A percentile compares a stretch with the other conserved stretches of the same genome.
These are phyloP conservation scores for Lophius piscatorius DNA, from an alignment of 2,113 vertebrate genomes.

Conservation along the genomic window DNA sequence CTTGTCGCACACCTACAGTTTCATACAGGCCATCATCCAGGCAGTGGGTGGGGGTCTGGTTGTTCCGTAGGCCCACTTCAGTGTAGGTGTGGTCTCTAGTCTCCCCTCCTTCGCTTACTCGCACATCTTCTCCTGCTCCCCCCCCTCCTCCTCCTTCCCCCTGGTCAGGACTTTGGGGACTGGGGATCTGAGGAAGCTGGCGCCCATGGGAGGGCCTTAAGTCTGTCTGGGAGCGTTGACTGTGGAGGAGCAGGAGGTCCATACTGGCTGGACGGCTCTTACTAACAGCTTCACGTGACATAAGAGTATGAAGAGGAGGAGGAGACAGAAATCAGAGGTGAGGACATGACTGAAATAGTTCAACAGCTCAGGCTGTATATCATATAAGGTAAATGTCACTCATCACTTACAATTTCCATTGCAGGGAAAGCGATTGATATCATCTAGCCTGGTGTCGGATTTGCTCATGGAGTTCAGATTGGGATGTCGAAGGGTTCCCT, in stretches of 20 bases:
- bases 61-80: slow-evolving; percentile 74
- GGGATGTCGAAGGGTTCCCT: slow-evolving; percentile 77
- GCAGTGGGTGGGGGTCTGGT: slow-evolving; percentile 62
- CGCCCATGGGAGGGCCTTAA: slow-evolving; percentile 69
- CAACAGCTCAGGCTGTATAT: slow-evolving; percentile 19
- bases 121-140: slow-evolving; percentile 11
- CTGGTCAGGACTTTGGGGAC: slow-evolving; percentile 57
- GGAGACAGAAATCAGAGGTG: not conserved
- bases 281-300: slow-evolving; percentile 61
- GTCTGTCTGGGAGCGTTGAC: slow-evolving; percentile 75
- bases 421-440: slow-evolving; percentile 80
- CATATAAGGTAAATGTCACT: slow-evolving; percentile 30
- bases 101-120: slow-evolving; percentile 46
- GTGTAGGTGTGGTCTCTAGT: slow-evolving; percentile 78
- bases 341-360: slow-evolving; percentile 4
- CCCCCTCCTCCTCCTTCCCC: slow-evolving; percentile 41
- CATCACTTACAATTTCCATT: slow-evolving; percentile 79
- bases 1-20: slow-evolving; percentile 73
- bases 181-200: slow-evolving; percentile 75
- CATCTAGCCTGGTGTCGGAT: slow-evolving; percentile 82
- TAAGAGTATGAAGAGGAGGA: not conserved
- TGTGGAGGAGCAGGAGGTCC: slow-evolving; percentile 82
- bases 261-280: slow-evolving; percentile 82
- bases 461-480: slow-evolving; percentile 84
- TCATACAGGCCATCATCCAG: slow-evolving; percentile 81